These are phyloP conservation scores for Mugil cephalus DNA, from an alignment of 2,113 vertebrate species.

Conservation along the genomic window DNA sequence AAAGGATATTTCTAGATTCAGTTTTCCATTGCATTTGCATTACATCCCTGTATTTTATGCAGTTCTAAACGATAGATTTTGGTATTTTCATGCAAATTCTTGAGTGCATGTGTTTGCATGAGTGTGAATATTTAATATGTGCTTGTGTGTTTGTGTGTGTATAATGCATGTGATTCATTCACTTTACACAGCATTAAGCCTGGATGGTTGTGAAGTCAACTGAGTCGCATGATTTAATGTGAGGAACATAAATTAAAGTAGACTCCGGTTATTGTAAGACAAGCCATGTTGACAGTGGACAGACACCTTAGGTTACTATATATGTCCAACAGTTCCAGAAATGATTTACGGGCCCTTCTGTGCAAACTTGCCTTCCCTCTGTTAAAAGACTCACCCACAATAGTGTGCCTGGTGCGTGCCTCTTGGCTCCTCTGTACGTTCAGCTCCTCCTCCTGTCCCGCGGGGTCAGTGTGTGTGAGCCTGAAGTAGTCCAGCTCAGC, in stretches of 20 bases:
- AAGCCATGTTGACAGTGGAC: too few species aligned
- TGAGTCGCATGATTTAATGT: too few species aligned
- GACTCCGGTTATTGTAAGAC: too few species aligned
- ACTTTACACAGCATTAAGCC: too few species aligned
- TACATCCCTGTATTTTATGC: background rate
- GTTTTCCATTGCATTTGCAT: background rate
- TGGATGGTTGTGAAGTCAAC: too few species aligned
- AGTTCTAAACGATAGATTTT: too few species aligned
- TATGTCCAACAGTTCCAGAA: too few species aligned
- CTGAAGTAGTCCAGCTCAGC: slow-evolving; percentile 88
- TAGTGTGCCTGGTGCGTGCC: slow-evolving; percentile 87
- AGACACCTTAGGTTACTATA: too few species aligned
- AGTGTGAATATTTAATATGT: background rate
- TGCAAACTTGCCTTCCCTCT: background rate
- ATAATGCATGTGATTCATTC: background rate
- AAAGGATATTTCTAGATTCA: background rate
- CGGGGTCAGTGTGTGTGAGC: slow-evolving; percentile 82
- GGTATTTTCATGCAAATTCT: too few species aligned
- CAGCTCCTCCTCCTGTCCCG: slow-evolving; percentile 81
- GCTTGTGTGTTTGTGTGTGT: background rate
- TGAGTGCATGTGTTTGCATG: background rate
- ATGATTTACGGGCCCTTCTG: background rate
- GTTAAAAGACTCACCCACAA: slow-evolving; percentile 83
- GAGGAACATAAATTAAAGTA: too few species aligned
- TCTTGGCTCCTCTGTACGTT: slow-evolving; percentile 84